Conservation (phyloP, 2,888 invertebrate species). For the Vanessa cardui region DNA sequence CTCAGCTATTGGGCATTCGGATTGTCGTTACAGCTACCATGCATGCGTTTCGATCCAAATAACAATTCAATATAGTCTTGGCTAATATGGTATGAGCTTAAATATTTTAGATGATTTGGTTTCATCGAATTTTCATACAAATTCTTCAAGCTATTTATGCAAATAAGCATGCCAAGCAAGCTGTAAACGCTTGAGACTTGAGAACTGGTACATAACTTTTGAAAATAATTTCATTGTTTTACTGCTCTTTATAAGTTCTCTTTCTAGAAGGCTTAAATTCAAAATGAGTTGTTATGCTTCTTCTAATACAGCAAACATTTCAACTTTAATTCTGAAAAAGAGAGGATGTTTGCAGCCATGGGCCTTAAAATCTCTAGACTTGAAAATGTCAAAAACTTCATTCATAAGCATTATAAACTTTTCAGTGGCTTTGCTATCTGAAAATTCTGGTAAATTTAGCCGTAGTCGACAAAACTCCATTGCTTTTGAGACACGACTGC, state of each 20-base stretch:
- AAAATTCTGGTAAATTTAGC: not conserved
- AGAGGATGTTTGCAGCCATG: not conserved
- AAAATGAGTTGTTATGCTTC: too few species aligned
- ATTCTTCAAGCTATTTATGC: not conserved
- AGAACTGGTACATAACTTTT: not conserved
- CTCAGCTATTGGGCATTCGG: conserved; percentile 15
- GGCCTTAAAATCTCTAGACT: not conserved
- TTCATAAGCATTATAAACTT: not conserved
- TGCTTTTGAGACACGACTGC: not conserved
- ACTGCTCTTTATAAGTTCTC: too few species aligned
- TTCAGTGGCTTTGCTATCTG: not conserved
- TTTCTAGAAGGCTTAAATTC: too few species aligned
- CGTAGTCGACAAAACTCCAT: not conserved
- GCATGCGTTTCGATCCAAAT: not conserved
- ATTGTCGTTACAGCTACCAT: conserved; percentile 19
- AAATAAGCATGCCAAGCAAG: not conserved
- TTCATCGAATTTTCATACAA: not conserved
- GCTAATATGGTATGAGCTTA: too few species aligned
- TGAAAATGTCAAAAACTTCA: not conserved
- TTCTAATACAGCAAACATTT: not conserved
- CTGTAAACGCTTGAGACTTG: not conserved
- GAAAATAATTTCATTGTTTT: too few species aligned
- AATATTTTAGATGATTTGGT: not conserved
- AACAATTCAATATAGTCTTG: not conserved
- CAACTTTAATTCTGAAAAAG: not conserved